Conservation (phyloP, 1,140 invertebrate species). For the Drosophila obscura region DNA sequence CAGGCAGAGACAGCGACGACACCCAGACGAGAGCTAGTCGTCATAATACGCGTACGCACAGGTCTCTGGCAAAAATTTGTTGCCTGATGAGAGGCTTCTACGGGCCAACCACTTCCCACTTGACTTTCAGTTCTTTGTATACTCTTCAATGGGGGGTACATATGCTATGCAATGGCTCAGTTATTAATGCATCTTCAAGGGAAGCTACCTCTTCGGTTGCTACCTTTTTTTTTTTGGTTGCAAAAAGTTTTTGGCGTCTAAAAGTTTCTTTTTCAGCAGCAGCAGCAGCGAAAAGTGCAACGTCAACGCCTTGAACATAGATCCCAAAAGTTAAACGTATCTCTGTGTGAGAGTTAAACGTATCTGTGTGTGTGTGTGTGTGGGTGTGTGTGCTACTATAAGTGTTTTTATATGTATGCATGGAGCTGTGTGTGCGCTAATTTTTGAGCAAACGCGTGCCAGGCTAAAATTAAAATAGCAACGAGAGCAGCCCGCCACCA, state of each 20-base stretch:
- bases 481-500: constrained; percentile 9
- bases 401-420: neutral
- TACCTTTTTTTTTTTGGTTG: constrained; percentile 26
- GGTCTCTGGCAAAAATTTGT: constrained; percentile 1
- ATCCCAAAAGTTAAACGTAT: constrained; percentile 7
- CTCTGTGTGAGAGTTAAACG: too few species aligned
- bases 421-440: constrained; percentile 43
- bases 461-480: constrained; percentile 63
- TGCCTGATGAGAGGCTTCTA: constrained; percentile 30
- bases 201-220: too few species aligned
- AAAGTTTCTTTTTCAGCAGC: constrained; percentile 25
- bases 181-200: constrained; percentile 9
- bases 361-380: neutral
- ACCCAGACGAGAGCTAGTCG: constrained; percentile 23
- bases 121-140: constrained; percentile 12
- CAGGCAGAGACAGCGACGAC: too few species aligned
- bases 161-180: too few species aligned
- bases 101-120: constrained; percentile 6
- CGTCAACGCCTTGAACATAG: constrained; percentile 63
- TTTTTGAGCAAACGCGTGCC: constrained; percentile 62
- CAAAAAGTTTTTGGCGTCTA: constrained; percentile 33
- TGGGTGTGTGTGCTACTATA: neutral
- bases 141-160: too few species aligned
- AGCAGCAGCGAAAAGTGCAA: constrained; percentile 56
- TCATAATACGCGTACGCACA: constrained; percentile 25